Percentiles rank a stretch among this genome's conserved stretches.
These are phyloP conservation scores for Geotria australis DNA, from an alignment of 2,797 vertebrate genomes.

Conservation along the genomic window DNA sequence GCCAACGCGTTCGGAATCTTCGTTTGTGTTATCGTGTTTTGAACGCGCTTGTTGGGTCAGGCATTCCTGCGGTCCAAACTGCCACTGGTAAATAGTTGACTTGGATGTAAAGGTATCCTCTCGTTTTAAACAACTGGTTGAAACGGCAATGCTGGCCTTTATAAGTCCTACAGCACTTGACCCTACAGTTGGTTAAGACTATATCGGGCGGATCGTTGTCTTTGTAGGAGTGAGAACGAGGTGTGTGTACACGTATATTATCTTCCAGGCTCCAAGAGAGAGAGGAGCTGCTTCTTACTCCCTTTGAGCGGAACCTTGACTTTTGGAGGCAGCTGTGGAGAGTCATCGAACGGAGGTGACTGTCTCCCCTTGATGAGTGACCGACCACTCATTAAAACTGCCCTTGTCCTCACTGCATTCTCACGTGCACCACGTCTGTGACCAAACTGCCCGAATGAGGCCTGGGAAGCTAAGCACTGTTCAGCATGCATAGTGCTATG, in stretches of 20 bases:
- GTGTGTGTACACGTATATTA: too few relatives aligned
- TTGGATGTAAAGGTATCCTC: too few relatives aligned
- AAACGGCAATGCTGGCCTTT: too few relatives aligned
- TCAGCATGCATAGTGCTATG: slow-evolving; percentile 2
- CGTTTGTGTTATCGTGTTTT: too few relatives aligned
- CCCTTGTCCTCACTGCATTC: slow-evolving; percentile 4
- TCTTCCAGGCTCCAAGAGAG: slow-evolving; percentile 54
- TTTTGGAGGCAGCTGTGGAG: slow-evolving; percentile 97
- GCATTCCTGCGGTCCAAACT: too few relatives aligned
- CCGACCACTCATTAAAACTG: slow-evolving; percentile 8
- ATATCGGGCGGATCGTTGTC: too few relatives aligned
- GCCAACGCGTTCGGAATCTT: too few relatives aligned
- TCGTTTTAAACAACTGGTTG: too few relatives aligned
- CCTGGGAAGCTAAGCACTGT: slow-evolving; percentile 2
- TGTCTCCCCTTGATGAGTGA: slow-evolving; percentile 5
- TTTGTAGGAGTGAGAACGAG: background rate
- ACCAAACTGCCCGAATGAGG: slow-evolving; percentile 6
- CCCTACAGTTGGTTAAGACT: too few relatives aligned
- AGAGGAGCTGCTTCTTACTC: slow-evolving; percentile 59
- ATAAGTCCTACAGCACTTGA: too few relatives aligned
- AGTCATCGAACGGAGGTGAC: slow-evolving; percentile 81
- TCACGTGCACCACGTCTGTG: slow-evolving; percentile 8
- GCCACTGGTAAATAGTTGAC: too few relatives aligned
- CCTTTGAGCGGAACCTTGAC: slow-evolving; percentile 81
- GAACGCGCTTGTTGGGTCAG: too few relatives aligned